These are phyloP conservation scores for Speoplatyrhinus poulsoni DNA, from an alignment of 2,113 vertebrate genomes.

Conservation along the genomic window DNA sequence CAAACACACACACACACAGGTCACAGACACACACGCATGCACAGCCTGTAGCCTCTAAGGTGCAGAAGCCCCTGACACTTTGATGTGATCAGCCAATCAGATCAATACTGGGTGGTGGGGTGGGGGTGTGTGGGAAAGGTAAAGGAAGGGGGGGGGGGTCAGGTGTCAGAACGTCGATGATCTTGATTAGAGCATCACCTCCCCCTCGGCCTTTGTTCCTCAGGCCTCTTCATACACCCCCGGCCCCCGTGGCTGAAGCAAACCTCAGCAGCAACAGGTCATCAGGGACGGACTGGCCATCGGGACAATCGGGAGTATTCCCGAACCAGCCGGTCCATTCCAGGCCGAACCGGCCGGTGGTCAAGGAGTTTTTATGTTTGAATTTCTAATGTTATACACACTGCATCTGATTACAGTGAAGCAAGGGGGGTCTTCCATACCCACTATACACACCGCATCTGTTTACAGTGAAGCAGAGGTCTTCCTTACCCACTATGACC, in stretches of 20 bases:
- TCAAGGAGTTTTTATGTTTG: too few relatives aligned
- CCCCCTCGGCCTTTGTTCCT: too few relatives aligned
- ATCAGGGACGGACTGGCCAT: not conserved
- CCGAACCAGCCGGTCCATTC: too few relatives aligned
- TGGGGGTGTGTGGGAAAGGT: too few relatives aligned
- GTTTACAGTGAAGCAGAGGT: not conserved
- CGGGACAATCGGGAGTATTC: too few relatives aligned
- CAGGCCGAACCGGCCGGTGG: too few relatives aligned
- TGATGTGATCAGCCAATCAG: conserved; percentile 4
- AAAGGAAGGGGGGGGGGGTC: too few relatives aligned
- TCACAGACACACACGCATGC: not conserved
- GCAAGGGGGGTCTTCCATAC: too few relatives aligned
- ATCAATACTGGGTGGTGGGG: too few relatives aligned
- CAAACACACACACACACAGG: conserved; percentile 2
- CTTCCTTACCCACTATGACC: conserved; percentile 90
- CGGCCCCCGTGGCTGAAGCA: conserved; percentile 18
- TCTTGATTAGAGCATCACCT: too few relatives aligned
- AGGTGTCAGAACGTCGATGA: too few relatives aligned
- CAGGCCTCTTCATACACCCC: conserved; percentile 16
- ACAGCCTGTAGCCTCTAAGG: not conserved
- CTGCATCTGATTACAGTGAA: conserved; percentile 7
- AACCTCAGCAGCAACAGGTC: conserved; percentile 8
- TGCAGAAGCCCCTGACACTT: too few relatives aligned
- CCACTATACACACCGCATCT: not conserved
- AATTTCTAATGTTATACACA: conserved; percentile 18